Base-by-base conservation (phyloP, 2,888 invertebrate species). In the Lasius platythorax region DNA sequence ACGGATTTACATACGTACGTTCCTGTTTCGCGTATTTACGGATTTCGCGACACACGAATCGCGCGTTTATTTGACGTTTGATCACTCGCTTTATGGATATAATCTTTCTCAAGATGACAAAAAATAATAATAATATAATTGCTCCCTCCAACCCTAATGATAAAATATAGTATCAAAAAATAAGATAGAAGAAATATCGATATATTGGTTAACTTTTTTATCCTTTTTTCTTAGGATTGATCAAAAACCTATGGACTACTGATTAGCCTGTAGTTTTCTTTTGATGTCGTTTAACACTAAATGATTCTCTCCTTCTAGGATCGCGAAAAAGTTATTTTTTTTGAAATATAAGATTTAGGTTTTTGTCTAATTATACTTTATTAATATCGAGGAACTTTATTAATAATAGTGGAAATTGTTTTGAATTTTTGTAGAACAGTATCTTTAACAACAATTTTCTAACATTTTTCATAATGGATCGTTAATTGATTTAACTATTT, bases 1-100 rank as follows among this genome's bases (percentile, higher is more conserved):
- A 83, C 83, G 83, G 85, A 83, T 83, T 83, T 83, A 78, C 83
- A 78, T 83, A 83, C 40, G 66, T 53, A 40, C 64, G 40, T 30
- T 12, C 37, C 58, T 66, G 56, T 67, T 79, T 76, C 76, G 56
- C 50, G 40, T 82, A 82, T 73, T 75, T 63, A 70, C 76, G 63
- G 50, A 56, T 82, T 46, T 33, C 28, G 78, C 46, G 78, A 76
- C 46, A 76, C 76, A 46, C 33, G 40, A 72, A 79, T 79, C 43
- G 72, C 11, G 12, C 53, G 43, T 58, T 61, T 61, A 46, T 33
- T 58, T 46, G 58, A 72, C 43, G 43, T 72, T 72, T 33, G 23
- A 46, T 23, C 56, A 12, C 37, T 8, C 12, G 28, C 30, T 78
- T 68, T 56, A 40, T 37, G 23, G 18, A 40, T 56, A 53, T 53